Evolutionary conservation across 37 sponge, comb jelly and placozoan species (phyloP).

Genomic region (Spongilla lacustris): DNA sequence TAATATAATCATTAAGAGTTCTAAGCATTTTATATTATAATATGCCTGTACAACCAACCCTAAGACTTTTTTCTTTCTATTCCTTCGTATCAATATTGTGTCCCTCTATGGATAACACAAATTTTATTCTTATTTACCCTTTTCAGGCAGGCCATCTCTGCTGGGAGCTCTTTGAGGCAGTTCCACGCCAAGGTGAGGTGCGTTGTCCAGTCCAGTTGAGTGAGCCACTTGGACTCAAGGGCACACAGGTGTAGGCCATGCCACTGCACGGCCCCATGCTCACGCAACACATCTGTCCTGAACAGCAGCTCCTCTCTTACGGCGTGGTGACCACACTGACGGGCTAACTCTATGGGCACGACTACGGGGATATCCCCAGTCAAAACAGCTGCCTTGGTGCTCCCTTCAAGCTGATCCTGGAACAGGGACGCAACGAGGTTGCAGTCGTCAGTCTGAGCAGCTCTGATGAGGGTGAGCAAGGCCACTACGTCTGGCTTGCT

Average conservation of each 20-base stretch:
- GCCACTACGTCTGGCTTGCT: not conserved
- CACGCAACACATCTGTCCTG: conserved; percentile 45
- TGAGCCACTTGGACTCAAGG: conserved; percentile 34
- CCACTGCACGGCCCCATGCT: conserved; percentile 41
- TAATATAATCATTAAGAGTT: too few relatives aligned
- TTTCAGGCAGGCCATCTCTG: conserved; percentile 30
- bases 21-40: too few relatives aligned
- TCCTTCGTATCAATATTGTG: not conserved
- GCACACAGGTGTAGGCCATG: conserved; percentile 46
- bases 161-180: conserved; percentile 43
- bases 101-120: not conserved
- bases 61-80: not conserved
- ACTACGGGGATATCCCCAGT: conserved; percentile 15
- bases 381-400: not conserved
- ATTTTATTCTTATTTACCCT: not conserved
- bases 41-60: too few relatives aligned
- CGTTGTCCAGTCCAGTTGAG: conserved; percentile 26
- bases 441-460: not conserved
- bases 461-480: not conserved
- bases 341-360: conserved; percentile 42
- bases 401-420: not conserved
- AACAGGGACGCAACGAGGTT: not conserved
- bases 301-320: conserved; percentile 57
- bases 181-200: conserved; percentile 46
- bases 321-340: not conserved